Evolutionary conservation across 2,888 invertebrate species (phyloP), one percentile per base, ranked within the genome.

Genomic region (Glyphotaelius pellucidus): DNA sequence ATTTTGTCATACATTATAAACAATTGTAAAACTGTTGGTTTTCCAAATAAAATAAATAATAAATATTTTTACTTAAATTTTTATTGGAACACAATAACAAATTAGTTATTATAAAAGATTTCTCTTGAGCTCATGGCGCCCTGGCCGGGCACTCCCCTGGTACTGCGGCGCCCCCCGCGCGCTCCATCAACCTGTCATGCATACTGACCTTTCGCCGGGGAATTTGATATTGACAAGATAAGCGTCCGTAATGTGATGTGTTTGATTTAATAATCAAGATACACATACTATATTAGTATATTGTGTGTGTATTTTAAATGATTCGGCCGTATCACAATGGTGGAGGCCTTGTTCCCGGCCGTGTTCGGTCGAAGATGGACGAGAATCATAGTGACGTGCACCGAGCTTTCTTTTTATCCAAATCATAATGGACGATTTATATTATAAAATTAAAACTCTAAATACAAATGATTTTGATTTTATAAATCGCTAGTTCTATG

Each of bases 191-290:
- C 92, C 92, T 90, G 93, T 91, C 93, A 91, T 84, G 93, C 87
- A 80, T 85, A 90, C 90, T 91, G 92, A 92, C 92, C 93, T 92
- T 92, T 86, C 80, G 91, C 91, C 92, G 91, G 91, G 83, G 92
- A 89, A 93, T 93, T 93, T 89, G 93, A 93, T 93, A 93, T 93
- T 92, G 93, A 92, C 92, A 92, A 92, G 93, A 93, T 93, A 93
- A 93, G 92, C 96, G 96, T 96, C 96, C 96, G 96, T 96, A 96
- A 96, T 96, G 96, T 96, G 96, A 96, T 96, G 96, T 95, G 96
- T 96, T 96, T 96, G 96, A 96, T 96, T 96, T 96, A 96, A 96
- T 96, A 96, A 96, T 95, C 94, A 95, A 96, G 96, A 96, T 96
- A 93, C 92, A 92, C 92, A 93, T 93, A 86, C 30, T 52, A 1